phyloP scores from a whole-genome alignment of 2,888 invertebrate genomes.

The Tetrapedia diversipes region DNA sequence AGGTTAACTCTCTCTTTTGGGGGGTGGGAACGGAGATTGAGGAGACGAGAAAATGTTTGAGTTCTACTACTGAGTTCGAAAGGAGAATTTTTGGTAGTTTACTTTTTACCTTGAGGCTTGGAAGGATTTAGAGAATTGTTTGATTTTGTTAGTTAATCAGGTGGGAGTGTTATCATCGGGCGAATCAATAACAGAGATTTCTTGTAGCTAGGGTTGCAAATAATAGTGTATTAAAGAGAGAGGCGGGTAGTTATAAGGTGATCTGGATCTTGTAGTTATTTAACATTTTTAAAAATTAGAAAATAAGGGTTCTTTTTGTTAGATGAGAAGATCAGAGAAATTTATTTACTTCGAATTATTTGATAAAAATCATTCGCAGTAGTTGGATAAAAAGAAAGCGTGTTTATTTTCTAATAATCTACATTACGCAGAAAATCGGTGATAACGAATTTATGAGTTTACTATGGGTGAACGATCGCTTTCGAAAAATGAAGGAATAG shows the following conservation, averaged over 20 bases:
- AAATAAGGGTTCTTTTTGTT: too few relatives aligned
- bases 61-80: background rate
- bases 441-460: background rate
- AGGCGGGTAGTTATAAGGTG: too few relatives aligned
- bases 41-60: background rate
- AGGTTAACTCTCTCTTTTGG: background rate
- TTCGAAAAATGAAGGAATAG: background rate
- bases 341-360: too few relatives aligned
- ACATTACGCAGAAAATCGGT: background rate
- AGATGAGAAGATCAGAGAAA: too few relatives aligned
- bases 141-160: background rate
- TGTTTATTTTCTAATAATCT: background rate
- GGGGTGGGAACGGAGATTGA: conserved; percentile 2
- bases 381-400: background rate
- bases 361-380: background rate
- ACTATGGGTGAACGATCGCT: background rate
- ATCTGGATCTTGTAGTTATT: too few relatives aligned
- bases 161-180: too few relatives aligned
- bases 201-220: too few relatives aligned
- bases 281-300: too few relatives aligned
- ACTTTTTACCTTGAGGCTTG: too few relatives aligned
- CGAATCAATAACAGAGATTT: too few relatives aligned
- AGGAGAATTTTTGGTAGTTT: background rate
- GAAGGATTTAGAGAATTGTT: background rate
- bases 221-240: too few relatives aligned